Evolutionary conservation across 2,113 vertebrate genomes (phyloP), one percentile per base, ranked within the genome.

Genomic region (Pseudopipra pipra): DNA sequence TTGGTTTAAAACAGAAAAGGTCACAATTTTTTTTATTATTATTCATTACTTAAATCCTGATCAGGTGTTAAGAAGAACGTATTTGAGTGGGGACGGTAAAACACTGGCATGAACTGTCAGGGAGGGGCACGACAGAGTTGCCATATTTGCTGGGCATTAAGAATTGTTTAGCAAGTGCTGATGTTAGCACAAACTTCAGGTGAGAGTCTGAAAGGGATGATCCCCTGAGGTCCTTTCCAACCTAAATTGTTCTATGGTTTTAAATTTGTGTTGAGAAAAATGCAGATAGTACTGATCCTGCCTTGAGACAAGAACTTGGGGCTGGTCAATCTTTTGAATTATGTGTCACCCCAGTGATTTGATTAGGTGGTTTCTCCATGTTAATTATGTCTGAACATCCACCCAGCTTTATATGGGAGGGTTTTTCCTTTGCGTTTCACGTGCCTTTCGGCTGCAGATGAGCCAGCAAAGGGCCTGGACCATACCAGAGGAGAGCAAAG

Each of bases 81-180:
- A 2, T 33, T 30, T 0, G 0, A 67, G 10, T 44, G 33, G 5
- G 17, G 22, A 49, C 37, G 41, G 41, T 58, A 62, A 84, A 91
- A 47, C 41, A 31, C 20, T 74, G 61, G 23, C n/a, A 75, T 55
- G 72, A 87, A 72, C 35, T 35, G 11, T 16, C 1, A 4, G 28
- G 17, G 5, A 6, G 5, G 7, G 3, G 22, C 14, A 1, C 62
- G 54, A 27, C 39, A 54, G 9, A 67, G 30, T 23, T 0, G 0
- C 15, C 21, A 5, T 59, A 9, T 51, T 82, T 47, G 19, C 35
- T 33, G 25, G 47, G 12, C 5, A 8, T 79, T 72, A 51, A 21
- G 41, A 41, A 41, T 16, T 46, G 30, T 16, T 49, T 49, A 63
- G n/a, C 11, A 37, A 62, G 21, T 18, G 44, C n/a, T 66, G 12